Conservation (phyloP, 2,888 invertebrate species). For the Acanthosepion pharaonis region DNA sequence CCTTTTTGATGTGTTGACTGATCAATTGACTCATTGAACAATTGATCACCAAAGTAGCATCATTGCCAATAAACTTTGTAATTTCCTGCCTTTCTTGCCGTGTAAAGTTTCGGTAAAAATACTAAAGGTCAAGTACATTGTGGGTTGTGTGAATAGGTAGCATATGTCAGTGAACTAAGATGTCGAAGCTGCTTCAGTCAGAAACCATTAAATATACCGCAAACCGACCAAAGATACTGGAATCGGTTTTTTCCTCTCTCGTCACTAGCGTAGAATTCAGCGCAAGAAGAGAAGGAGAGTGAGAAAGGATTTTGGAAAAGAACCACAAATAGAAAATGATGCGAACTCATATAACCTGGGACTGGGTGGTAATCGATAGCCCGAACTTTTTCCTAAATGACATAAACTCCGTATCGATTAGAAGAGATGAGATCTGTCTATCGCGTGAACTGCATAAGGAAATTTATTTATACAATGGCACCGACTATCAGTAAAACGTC, state of each 20-base stretch:
- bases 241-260: background rate
- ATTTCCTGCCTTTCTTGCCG: background rate
- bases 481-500: background rate
- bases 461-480: background rate
- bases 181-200: background rate
- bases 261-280: background rate
- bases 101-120: background rate
- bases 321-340: background rate
- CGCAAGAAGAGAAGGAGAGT: background rate
- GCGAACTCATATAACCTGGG: background rate
- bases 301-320: background rate
- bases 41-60: background rate
- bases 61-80: background rate
- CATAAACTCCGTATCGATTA: background rate
- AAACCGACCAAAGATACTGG: background rate
- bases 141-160: background rate
- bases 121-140: background rate
- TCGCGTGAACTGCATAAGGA: background rate
- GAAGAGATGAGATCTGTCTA: background rate
- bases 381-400: background rate
- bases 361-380: background rate
- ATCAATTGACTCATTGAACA: background rate
- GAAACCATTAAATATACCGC: background rate
- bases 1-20: background rate
- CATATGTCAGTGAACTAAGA: background rate